phyloP scores from a whole-genome alignment of 2,797 vertebrate species.

The Neostethus bicornis region DNA sequence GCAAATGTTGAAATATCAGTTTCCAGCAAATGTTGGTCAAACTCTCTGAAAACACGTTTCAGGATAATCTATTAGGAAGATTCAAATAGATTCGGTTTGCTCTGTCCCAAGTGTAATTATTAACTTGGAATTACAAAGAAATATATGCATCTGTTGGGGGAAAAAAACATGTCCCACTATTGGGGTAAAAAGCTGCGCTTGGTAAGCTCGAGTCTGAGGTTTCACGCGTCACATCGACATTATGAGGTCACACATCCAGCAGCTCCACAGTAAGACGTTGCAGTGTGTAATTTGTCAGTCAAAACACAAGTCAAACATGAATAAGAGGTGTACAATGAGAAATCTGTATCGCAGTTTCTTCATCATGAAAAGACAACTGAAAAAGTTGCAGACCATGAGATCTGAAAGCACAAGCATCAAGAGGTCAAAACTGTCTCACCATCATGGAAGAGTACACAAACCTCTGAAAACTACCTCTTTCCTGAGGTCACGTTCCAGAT shows the following conservation, averaged over 20 bases:
- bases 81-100: conserved; percentile 7
- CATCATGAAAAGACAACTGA: conserved; percentile 64
- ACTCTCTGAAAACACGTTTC: conserved; percentile 34
- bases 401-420: conserved; percentile 18
- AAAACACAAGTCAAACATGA: conserved; percentile 31
- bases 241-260: conserved; percentile 34
- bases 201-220: conserved; percentile 29
- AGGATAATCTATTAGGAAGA: conserved; percentile 13
- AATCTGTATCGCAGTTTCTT: conserved; percentile 55
- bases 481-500: conserved; percentile 39
- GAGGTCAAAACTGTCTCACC: conserved; percentile 48
- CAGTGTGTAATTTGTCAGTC: conserved; percentile 37
- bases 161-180: conserved; percentile 20
- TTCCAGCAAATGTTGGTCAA: conserved; percentile 29
- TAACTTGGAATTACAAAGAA: conserved; percentile 5
- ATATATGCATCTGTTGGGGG: conserved; percentile 14
- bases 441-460: conserved; percentile 36
- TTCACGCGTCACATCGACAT: conserved; percentile 21
- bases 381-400: conserved; percentile 46
- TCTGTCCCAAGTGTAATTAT: conserved; percentile 21
- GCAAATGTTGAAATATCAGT: conserved; percentile 52
- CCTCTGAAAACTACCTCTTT: conserved; percentile 24
- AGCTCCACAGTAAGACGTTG: conserved; percentile 29
- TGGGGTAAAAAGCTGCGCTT: conserved; percentile 28
- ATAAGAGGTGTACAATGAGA: conserved; percentile 45